Evolutionary conservation across 2,888 invertebrate species (phyloP), one percentile per base, ranked within the genome.

Genomic region (Cryptocheilus praepositus): DNA sequence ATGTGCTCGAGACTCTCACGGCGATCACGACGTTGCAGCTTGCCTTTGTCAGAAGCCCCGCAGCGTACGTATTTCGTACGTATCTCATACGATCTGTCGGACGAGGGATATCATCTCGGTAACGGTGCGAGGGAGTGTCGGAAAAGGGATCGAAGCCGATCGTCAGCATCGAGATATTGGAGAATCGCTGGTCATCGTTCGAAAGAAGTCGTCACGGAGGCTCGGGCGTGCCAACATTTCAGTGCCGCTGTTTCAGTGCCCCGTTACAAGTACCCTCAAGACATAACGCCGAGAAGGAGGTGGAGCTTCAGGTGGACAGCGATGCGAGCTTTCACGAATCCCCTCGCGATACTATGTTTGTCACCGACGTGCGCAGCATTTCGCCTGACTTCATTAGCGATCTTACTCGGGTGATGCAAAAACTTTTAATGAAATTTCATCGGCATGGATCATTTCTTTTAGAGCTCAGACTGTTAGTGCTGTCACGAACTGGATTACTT

Each of bases 201-300:
- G 77, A 77, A 79, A 83, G 75, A 82, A 82, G 79, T 83, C 83
- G 81, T 82, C 77, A 77, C 75, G 76, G 67, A 63, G 64, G 64
- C 54, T 61, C 56, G 60, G 63, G 56, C 69, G 65, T 65, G 71
- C 54, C 69, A 67, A 68, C 71, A 68, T 68, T 72, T 65, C 69
- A 60, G 11, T 63, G 53, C 28, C 28, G 28, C 3, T 28, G 53
- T 67, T 49, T 49, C 49, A 49, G 49, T 36, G 51, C 52, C 18
- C 76, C 69, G 70, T 70, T 70, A 70, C 64, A 56, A 71, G 73
- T 49, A 67, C 61, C 74, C 71, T 74, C 63, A 51, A 71, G 71
- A 70, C 66, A 71, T 67, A 71, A 71, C 66, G 54, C 28, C 52
- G 4, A 36, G 36, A 61, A 44, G 15, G 56, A 55, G 45, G 28